Conservation (phyloP, 2,888 invertebrate genomes). For the Liopterus haemorrhoidalis region DNA sequence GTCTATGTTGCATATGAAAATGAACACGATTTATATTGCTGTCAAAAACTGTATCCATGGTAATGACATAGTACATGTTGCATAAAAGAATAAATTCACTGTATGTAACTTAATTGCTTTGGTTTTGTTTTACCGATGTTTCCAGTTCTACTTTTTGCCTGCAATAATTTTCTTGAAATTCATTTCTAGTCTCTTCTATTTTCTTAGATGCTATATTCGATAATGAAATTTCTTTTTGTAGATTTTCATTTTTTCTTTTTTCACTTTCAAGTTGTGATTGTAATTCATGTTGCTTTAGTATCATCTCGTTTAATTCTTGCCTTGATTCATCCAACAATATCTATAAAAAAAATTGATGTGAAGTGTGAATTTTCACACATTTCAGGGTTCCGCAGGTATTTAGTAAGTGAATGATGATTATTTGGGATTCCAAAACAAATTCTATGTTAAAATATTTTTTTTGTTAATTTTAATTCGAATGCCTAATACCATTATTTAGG, state of each 20-base stretch:
- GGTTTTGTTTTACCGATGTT: conserved; percentile 25
- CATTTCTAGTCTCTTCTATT: conserved; percentile 25
- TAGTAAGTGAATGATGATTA: too few relatives aligned
- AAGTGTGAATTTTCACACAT: too few relatives aligned
- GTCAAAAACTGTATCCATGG: too few relatives aligned
- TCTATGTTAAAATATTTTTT: too few relatives aligned
- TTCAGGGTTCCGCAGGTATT: too few relatives aligned
- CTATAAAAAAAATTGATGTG: conserved; percentile 14
- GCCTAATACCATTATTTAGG: too few relatives aligned
- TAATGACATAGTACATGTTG: too few relatives aligned
- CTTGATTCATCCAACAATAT: conserved; percentile 28
- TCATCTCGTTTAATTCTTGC: conserved; percentile 25
- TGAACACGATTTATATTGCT: too few relatives aligned
- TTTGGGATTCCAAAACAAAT: too few relatives aligned
- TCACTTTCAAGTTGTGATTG: conserved; percentile 18
- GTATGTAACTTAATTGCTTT: too few relatives aligned
- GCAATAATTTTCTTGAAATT: conserved; percentile 15
- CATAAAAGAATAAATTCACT: background rate
- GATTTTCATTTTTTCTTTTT: conserved; percentile 22
- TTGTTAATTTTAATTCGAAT: too few relatives aligned
- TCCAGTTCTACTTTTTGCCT: conserved; percentile 23
- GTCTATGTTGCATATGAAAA: too few relatives aligned
- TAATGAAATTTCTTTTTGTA: conserved; percentile 22
- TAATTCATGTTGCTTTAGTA: conserved; percentile 25
- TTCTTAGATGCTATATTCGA: conserved; percentile 20